Percentiles rank a stretch among this genome's conserved stretches.
phyloP scores from a whole-genome alignment of 2,888 invertebrate genomes.

The Idaea dimidiata region DNA sequence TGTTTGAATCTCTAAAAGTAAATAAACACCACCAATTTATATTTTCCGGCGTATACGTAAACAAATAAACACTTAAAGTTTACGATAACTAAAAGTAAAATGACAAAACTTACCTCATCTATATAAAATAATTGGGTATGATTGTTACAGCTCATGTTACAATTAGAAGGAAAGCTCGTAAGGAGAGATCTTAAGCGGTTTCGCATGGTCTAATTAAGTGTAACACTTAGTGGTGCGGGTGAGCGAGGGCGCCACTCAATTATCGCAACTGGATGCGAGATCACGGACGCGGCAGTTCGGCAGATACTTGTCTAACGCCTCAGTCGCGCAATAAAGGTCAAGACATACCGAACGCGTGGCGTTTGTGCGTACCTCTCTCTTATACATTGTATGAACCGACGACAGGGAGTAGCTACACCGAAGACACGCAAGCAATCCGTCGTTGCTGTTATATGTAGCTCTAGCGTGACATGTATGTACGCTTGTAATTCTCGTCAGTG shows the following conservation, averaged over 20 bases:
- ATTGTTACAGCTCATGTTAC: slow-evolving; percentile 56
- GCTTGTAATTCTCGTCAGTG: too few relatives aligned
- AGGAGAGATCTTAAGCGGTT: slow-evolving; percentile 54
- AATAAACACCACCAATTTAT: not conserved
- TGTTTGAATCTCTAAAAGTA: too few relatives aligned
- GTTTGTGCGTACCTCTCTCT: too few relatives aligned
- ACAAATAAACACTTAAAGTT: not conserved
- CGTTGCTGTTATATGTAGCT: too few relatives aligned
- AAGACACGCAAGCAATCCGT: too few relatives aligned
- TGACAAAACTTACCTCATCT: not conserved
- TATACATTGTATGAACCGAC: too few relatives aligned
- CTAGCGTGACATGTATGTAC: too few relatives aligned
- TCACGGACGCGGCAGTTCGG: slow-evolving; percentile 47
- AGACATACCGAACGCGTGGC: too few relatives aligned
- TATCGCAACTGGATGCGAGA: slow-evolving; percentile 74
- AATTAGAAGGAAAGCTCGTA: slow-evolving; percentile 34
- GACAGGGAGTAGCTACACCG: too few relatives aligned
- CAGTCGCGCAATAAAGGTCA: not conserved
- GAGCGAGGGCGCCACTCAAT: slow-evolving; percentile 65
- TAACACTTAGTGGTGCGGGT: slow-evolving; percentile 57
- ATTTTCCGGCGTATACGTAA: not conserved
- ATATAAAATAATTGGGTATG: slow-evolving; percentile 13
- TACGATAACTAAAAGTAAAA: not conserved
- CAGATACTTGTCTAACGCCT: not conserved
- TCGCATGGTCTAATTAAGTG: slow-evolving; percentile 75